phyloP scores from a whole-genome alignment of 2,797 vertebrate species.

The Phalloptychus januarius region DNA sequence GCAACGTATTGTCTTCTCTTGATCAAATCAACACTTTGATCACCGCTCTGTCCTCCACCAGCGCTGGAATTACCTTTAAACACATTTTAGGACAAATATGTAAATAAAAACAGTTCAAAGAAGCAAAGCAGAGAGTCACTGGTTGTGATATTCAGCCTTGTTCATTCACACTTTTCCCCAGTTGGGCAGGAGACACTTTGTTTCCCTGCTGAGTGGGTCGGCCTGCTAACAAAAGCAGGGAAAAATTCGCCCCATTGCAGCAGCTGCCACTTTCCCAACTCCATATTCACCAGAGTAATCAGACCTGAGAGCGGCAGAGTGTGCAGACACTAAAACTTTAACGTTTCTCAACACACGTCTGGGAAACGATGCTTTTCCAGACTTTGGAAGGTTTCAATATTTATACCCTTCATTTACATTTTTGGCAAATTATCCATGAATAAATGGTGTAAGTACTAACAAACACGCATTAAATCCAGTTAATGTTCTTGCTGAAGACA shows the following conservation, averaged over 20 bases:
- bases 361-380: background rate
- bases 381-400: background rate
- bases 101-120: background rate
- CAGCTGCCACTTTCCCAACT: slow-evolving; percentile 81
- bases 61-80: slow-evolving; percentile 24
- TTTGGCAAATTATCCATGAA: background rate
- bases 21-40: slow-evolving; percentile 17
- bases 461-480: background rate
- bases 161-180: slow-evolving; percentile 62
- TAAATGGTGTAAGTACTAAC: background rate
- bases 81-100: background rate
- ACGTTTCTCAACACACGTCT: slow-evolving; percentile 2
- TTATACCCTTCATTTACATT: background rate
- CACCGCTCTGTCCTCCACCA: slow-evolving; percentile 24
- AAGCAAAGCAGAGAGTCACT: background rate
- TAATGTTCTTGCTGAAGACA: background rate
- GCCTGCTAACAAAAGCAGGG: slow-evolving; percentile 62
- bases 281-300: slow-evolving; percentile 54
- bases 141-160: background rate
- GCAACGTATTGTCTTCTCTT: slow-evolving; percentile 35
- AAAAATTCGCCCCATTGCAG: slow-evolving; percentile 55
- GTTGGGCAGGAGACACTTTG: slow-evolving; percentile 58
- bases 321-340: slow-evolving; percentile 20
- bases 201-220: slow-evolving; percentile 72
- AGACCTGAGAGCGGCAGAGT: slow-evolving; percentile 29